Conservation (phyloP, 2,113 vertebrate species). For the Mionectes macconnelli region DNA sequence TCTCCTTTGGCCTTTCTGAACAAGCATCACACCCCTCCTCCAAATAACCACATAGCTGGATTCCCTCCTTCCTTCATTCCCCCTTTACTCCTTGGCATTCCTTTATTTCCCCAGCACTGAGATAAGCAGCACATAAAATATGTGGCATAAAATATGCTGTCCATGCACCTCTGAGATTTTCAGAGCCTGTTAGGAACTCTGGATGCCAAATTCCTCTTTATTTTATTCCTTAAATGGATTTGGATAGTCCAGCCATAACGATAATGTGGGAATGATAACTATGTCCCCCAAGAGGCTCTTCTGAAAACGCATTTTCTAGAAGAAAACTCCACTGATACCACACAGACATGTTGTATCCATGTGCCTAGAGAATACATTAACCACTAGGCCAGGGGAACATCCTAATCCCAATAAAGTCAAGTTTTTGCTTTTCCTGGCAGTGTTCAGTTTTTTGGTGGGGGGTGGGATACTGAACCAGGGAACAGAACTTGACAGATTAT, state of each 20-base stretch:
- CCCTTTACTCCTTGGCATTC: background rate
- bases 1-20: background rate
- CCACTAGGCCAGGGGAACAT: background rate
- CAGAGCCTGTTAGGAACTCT: background rate
- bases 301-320: background rate
- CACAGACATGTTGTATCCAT: fast-evolving
- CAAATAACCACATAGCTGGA: background rate
- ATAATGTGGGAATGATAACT: slow-evolving; percentile 43
- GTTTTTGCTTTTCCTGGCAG: background rate
- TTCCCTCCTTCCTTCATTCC: background rate
- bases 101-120: background rate
- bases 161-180: background rate
- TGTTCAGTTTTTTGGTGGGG: background rate
- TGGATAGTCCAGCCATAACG: background rate
- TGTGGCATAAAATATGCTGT: background rate
- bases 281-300: background rate
- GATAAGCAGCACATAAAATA: background rate
- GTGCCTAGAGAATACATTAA: background rate
- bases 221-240: slow-evolving; percentile 54
- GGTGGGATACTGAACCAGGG: background rate
- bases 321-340: background rate
- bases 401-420: background rate
- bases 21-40: background rate
- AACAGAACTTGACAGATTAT: background rate
- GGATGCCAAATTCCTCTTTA: background rate